Percentiles rank a stretch among this genome's conserved stretches.
Conservation (phyloP, 2,797 vertebrate species). For the Lophius americanus region DNA sequence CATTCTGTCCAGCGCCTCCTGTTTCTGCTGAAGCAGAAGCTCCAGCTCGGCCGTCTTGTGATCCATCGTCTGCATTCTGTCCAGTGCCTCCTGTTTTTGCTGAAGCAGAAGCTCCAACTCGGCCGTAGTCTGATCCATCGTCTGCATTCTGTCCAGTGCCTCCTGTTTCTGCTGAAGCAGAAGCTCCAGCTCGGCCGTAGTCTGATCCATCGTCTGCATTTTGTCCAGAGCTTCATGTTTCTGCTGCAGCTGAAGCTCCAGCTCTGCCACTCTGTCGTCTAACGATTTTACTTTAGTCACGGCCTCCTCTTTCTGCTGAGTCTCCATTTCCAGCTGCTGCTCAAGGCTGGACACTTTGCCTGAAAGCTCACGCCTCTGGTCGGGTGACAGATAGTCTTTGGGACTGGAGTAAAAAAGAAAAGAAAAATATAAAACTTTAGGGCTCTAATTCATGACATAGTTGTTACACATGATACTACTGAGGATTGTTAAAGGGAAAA, state of each 20-base stretch:
- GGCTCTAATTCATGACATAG: not conserved
- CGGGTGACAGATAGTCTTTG: slow-evolving; percentile 39
- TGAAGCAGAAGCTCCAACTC: slow-evolving; percentile 20
- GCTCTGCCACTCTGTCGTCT: slow-evolving; percentile 28
- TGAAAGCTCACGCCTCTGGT: slow-evolving; percentile 39
- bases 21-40: slow-evolving; percentile 59
- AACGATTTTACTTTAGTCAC: slow-evolving; percentile 17
- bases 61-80: slow-evolving; percentile 44
- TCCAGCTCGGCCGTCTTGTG: slow-evolving; percentile 51
- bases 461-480: too few species aligned
- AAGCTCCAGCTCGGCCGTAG: slow-evolving; percentile 43
- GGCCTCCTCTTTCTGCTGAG: slow-evolving; percentile 58
- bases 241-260: slow-evolving; percentile 57
- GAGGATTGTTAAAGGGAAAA: too few species aligned
- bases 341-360: slow-evolving; percentile 69
- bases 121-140: not conserved
- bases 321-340: slow-evolving; percentile 60
- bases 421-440: not conserved
- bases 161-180: slow-evolving; percentile 49
- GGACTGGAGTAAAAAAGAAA: slow-evolving; percentile 30
- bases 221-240: slow-evolving; percentile 54
- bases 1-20: slow-evolving; percentile 36
- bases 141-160: slow-evolving; percentile 25
- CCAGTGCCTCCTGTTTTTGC: slow-evolving; percentile 51
- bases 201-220: slow-evolving; percentile 44